These are phyloP conservation scores for Chrysomela aeneicollis DNA, from an alignment of 2,888 invertebrate genomes.

Conservation along the genomic window DNA sequence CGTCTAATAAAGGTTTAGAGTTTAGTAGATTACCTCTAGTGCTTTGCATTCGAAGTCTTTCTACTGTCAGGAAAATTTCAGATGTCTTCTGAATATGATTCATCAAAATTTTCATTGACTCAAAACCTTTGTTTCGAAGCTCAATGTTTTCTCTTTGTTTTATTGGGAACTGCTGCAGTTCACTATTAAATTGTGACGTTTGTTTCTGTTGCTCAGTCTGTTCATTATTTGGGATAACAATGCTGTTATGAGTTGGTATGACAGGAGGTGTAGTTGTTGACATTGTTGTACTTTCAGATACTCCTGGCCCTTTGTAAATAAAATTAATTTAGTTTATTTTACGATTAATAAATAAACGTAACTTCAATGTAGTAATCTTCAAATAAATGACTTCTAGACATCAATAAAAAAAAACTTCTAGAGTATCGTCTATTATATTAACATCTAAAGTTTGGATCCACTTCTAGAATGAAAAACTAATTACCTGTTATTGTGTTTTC, in stretches of 20 bases:
- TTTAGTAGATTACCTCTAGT: background rate
- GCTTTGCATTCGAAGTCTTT: slow-evolving; percentile 3
- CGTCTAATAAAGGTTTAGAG: no score
- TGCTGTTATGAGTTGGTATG: no score
- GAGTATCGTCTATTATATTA: no score
- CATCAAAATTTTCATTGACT: slow-evolving; percentile 11
- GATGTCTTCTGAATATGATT: slow-evolving; percentile 2
- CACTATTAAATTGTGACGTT: background rate
- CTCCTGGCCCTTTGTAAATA: slow-evolving; percentile 8
- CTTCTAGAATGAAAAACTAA: no score
- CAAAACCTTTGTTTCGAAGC: slow-evolving; percentile 9
- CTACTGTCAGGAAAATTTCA: slow-evolving; percentile 2
- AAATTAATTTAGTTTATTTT: slow-evolving; percentile 9
- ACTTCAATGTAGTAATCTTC: background rate
- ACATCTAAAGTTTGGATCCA: no score
- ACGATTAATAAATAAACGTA: background rate
- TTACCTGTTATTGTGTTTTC: no score
- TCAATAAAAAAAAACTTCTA: no score
- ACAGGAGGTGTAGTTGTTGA: slow-evolving; percentile 1
- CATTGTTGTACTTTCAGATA: slow-evolving; percentile 2
- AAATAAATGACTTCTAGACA: no score
- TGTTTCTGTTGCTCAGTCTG: no score
- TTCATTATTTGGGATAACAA: no score
- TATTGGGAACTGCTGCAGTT: background rate
- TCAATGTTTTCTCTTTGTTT: slow-evolving; percentile 1